phyloP scores from a whole-genome alignment of 2,113 vertebrate species.

The Eurystomus gularis region DNA sequence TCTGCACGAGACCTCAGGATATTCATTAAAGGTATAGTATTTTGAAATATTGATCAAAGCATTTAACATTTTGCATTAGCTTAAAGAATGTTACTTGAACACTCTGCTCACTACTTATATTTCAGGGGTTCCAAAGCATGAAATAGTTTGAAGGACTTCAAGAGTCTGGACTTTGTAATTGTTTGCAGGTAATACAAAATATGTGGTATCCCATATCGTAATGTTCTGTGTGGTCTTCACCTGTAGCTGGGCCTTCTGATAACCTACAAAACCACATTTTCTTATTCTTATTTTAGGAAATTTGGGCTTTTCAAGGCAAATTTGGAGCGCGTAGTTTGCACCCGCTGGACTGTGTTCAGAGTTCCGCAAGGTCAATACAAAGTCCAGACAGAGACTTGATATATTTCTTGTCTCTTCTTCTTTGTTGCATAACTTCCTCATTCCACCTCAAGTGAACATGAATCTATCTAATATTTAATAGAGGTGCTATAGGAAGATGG shows the following conservation, averaged over 20 bases:
- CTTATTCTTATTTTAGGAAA: background rate
- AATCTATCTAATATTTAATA: background rate
- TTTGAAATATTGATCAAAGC: background rate
- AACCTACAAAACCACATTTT: background rate
- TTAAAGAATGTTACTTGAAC: background rate
- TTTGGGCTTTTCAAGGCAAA: background rate
- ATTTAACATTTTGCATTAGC: background rate
- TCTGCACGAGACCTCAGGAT: background rate
- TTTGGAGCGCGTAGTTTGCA: background rate
- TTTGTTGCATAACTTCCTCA: background rate
- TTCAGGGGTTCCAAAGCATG: background rate
- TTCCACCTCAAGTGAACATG: background rate
- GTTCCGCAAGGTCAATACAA: background rate
- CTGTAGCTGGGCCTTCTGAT: background rate
- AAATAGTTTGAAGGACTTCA: background rate
- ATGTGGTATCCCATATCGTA: background rate
- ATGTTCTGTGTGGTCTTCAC: background rate
- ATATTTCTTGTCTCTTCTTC: background rate
- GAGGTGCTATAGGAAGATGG: background rate
- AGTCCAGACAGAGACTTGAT: background rate
- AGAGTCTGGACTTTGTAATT: background rate
- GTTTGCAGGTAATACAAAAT: background rate
- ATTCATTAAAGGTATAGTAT: constrained; percentile 27
- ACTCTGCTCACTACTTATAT: background rate
- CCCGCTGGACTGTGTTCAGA: background rate